Evolutionary conservation across 2,113 vertebrate species (phyloP).

Genomic region (Nothocercus julius): DNA sequence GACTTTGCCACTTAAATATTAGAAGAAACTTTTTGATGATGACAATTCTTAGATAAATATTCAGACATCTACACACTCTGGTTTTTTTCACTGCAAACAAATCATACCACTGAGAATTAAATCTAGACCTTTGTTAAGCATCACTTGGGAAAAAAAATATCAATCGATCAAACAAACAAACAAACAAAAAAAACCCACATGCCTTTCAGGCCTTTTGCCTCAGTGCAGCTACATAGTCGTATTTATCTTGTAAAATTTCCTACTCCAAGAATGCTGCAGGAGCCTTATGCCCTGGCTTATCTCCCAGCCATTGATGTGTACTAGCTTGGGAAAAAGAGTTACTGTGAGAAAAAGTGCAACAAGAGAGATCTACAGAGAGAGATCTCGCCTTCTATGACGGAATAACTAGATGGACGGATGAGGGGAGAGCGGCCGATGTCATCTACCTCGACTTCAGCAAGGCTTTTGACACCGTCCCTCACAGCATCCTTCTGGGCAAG

Average conservation of each 20-base stretch:
- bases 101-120: background rate
- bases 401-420: no score
- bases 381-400: no score
- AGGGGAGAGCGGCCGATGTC: no score
- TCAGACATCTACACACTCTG: background rate
- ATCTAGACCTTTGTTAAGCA: background rate
- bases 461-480: no score
- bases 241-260: background rate
- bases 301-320: constrained; percentile 3
- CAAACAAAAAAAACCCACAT: background rate
- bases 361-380: background rate
- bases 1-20: background rate
- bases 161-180: background rate
- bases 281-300: background rate
- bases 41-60: background rate
- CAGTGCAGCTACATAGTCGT: background rate
- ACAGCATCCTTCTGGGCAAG: no score
- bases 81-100: background rate
- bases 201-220: background rate
- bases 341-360: background rate
- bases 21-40: background rate
- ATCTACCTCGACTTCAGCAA: no score
- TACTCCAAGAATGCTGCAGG: background rate
- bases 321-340: background rate
- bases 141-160: background rate